A percentile compares a stretch with the other conserved stretches of the same genome.
Evolutionary conservation across 2,888 invertebrate genomes (phyloP).

Genomic region (Idaea straminata): DNA sequence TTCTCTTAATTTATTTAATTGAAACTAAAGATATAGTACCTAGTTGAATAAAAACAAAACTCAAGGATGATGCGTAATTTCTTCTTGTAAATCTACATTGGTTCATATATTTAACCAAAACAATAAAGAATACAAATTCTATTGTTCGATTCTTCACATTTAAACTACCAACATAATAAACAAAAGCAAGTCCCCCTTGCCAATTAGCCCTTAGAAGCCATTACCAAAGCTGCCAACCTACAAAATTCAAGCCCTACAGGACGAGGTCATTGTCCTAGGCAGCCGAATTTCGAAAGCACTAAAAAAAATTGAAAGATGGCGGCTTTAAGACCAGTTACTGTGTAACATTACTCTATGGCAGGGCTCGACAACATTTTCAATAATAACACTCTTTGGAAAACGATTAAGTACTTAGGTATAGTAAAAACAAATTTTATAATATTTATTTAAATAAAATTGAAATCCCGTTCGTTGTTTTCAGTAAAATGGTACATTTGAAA

Average conservation of each 20-base stretch:
- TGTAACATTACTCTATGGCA: constrained; percentile 80
- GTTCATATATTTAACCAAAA: no score
- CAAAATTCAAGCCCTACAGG: constrained; percentile 32
- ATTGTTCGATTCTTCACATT: neutral
- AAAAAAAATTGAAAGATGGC: constrained; percentile 74
- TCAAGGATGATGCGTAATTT: no score
- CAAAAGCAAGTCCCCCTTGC: constrained; percentile 3
- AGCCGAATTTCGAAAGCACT: constrained; percentile 79
- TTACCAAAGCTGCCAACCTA: constrained; percentile 6
- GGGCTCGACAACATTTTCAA: constrained; percentile 52
- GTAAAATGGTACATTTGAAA: no score
- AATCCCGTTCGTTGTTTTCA: no score
- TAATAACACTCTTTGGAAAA: constrained; percentile 17
- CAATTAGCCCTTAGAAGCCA: constrained; percentile 22
- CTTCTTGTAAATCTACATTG: no score
- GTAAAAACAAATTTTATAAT: neutral
- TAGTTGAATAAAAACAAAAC: no score
- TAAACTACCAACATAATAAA: neutral
- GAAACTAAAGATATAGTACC: no score
- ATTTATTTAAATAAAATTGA: no score
- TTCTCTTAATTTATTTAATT: no score
- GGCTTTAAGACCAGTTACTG: constrained; percentile 71
- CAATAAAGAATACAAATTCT: neutral
- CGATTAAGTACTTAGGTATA: neutral
- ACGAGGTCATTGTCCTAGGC: constrained; percentile 76